These are phyloP conservation scores for Lathamus discolor DNA, from an alignment of 2,113 vertebrate species.

Conservation along the genomic window DNA sequence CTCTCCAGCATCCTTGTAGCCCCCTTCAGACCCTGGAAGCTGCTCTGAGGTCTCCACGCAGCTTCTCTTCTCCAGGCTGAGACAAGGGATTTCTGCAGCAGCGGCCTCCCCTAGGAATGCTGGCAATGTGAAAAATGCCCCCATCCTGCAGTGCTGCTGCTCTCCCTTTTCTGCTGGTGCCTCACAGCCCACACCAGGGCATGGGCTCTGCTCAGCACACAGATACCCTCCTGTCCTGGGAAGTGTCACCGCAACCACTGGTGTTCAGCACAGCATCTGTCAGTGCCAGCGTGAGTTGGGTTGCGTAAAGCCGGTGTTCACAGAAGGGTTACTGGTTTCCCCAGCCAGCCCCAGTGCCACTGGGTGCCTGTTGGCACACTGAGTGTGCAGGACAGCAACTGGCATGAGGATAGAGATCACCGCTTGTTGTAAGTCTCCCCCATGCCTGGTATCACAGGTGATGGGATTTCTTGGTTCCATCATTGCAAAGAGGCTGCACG, in stretches of 20 bases:
- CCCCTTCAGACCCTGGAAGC: not conserved
- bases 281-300: fast-evolving
- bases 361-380: not conserved
- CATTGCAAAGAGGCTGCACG: fast-evolving
- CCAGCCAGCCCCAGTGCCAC: not conserved
- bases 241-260: not conserved
- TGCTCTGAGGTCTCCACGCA: not conserved
- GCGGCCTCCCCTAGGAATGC: not conserved
- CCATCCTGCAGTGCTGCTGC: not conserved
- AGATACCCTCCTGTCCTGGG: not conserved
- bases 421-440: fast-evolving
- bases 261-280: not conserved
- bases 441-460: fast-evolving
- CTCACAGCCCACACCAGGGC: not conserved
- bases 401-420: fast-evolving
- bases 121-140: not conserved
- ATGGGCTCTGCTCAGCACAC: not conserved
- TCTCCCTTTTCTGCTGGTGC: not conserved
- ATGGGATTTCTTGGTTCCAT: not conserved
- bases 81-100: not conserved
- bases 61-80: not conserved
- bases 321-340: not conserved
- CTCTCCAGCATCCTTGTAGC: not conserved
- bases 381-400: no score
- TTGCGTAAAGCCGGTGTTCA: not conserved